Conservation (phyloP, 30 jellyfish, hydroid and myxozoan genomes). For the Aurelia coerulea region DNA sequence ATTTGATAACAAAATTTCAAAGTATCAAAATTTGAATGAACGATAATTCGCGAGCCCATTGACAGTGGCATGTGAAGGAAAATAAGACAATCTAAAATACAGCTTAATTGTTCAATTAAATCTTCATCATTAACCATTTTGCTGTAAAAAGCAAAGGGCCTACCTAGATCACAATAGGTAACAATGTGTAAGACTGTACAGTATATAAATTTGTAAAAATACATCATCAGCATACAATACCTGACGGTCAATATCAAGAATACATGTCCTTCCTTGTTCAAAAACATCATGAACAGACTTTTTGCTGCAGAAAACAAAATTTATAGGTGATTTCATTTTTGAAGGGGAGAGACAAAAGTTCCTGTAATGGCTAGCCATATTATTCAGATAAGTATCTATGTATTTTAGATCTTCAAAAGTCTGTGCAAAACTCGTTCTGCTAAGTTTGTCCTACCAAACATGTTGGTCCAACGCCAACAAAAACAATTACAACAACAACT, state of each 20-base stretch:
- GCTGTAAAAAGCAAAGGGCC: no score
- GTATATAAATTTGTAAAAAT: no score
- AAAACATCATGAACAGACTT: constrained; percentile 92
- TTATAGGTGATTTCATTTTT: background rate
- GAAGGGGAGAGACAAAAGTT: background rate
- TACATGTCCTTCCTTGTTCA: constrained; percentile 81
- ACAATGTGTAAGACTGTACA: no score
- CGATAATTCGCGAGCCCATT: no score
- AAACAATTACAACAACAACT: background rate
- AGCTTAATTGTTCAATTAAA: no score
- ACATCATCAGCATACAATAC: constrained; percentile 11
- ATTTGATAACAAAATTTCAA: no score
- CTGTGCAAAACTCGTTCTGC: background rate
- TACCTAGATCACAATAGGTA: no score
- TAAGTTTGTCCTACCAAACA: background rate
- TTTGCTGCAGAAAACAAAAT: constrained; percentile 55
- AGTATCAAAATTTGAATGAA: no score
- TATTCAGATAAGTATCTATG: background rate
- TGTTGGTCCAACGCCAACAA: background rate
- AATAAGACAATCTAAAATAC: no score
- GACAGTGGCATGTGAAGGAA: no score
- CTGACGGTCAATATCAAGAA: constrained; percentile 95
- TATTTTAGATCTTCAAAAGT: background rate
- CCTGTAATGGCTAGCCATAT: no score
- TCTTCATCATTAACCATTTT: no score